phyloP scores from a whole-genome alignment of 2,797 vertebrate species.

The Cuniculus paca region DNA sequence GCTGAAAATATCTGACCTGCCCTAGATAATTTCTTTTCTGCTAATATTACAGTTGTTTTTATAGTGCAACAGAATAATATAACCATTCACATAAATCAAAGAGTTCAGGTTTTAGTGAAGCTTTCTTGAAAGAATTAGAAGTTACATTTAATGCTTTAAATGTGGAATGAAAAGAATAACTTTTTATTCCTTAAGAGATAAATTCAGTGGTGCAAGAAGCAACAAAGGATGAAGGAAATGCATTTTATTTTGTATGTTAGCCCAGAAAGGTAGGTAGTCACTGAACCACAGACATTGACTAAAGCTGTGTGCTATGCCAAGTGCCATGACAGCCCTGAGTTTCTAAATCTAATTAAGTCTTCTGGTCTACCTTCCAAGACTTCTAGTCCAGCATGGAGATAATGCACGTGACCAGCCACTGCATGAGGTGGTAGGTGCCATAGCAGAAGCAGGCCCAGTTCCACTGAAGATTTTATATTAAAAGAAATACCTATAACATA shows the following conservation, averaged over 20 bases:
- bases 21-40: conserved; percentile 26
- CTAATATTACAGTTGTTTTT: background rate
- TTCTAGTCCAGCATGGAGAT: background rate
- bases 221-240: conserved; percentile 1
- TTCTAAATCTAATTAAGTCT: background rate
- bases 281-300: background rate
- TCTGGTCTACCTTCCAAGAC: background rate
- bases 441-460: background rate
- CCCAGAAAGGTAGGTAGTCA: background rate
- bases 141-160: conserved; percentile 18
- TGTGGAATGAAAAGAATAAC: background rate
- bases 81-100: conserved; percentile 21
- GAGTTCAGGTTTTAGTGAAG: conserved; percentile 43
- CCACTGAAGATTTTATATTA: background rate
- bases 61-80: background rate
- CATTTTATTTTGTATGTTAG: background rate
- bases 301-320: background rate
- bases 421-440: background rate
- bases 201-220: background rate
- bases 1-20: conserved; percentile 45
- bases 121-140: background rate
- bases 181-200: conserved; percentile 44
- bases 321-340: background rate
- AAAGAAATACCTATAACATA: background rate
- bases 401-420: background rate